Evolutionary conservation across 2,797 vertebrate species (phyloP), one percentile per base, ranked within the genome.

Genomic region (Sparidentex hasta): DNA sequence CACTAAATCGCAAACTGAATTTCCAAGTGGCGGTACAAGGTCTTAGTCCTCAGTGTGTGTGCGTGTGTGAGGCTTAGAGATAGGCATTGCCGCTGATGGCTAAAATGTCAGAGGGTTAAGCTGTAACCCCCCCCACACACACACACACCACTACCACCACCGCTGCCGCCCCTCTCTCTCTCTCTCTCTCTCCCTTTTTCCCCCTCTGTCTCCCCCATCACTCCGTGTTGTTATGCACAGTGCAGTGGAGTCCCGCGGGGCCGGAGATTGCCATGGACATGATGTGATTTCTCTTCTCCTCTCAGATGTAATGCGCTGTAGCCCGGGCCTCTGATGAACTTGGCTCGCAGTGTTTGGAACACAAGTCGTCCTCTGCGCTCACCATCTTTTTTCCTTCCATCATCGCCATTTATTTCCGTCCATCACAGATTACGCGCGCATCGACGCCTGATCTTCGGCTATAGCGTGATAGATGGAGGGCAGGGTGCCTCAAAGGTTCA

Each of bases 101-200:
- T 74, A 90, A 58, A 90, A 86, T 81, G 75, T 85, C 82, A 79
- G 52, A 61, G 65, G 88, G 88, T 93, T 92, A 88, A 88, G 74
- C 87, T 79, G 44, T 50, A 71, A 23, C 57, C 43, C 59, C 21
- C 48, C 11, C 61, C 33, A 33, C 33, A 33, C 33, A 8, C 33
- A 38, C 38, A 38, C 38, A 38, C 38, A 11, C 38, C 9, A 9
- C 38, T 38, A 11, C 38, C 38, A 38, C 38, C 38, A 11, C 38
- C 38, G 7, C 38, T 38, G 38, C 38, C 38, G 38, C 38, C 38
- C 58, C 21, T 2, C 23, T 77, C n/a, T 55, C 47, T 71, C 69
- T 43, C 48, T 64, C 59, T 51, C 75, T 82, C 74, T 82, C 72
- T 61, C 55, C 71, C 61, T 52, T 85, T 81, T 80, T 64, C 66